Base-by-base conservation (phyloP, 2,113 vertebrate genomes). In the Grammomys dolichurus region DNA sequence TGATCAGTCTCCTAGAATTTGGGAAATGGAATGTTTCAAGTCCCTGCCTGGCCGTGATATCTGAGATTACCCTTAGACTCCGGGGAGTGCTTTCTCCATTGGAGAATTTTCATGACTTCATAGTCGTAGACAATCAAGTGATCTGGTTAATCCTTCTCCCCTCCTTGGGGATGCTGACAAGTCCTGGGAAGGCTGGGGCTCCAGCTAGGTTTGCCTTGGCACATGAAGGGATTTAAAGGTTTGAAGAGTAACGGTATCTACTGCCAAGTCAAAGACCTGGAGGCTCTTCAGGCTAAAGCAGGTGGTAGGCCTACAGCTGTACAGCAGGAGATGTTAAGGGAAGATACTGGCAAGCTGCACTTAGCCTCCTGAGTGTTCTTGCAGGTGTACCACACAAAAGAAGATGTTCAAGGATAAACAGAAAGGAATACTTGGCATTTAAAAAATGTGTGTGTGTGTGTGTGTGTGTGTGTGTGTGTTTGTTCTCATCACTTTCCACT, bases 211-310 rank as follows among this genome's bases (percentile, higher is more conserved):
- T 87, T 97, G 97, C 80, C 92, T 72, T 1, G 14, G 91, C 97
- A 67, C 48, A 95, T 46, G 16, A 95, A 43, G 54, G 54, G 80
- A 97, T 76, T 85, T 77, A 48, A 87, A 58, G 67, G 58, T 65
- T 97, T 97, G 46, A 11, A 95, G 92, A 95, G 40, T 72, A 58
- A 96, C 92, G 93, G 85, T 80, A 54, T 75, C 86, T 89, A 75
- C 51, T 84, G 97, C 89, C 91, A 93, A 96, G 84, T 76, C 76
- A 26, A 43, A 97, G 92, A 78, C 95, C 95, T 69, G 46, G 89
- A 96, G 92, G 94, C 96, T 91, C 85, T 97, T 92, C 87, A 1
- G 0, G 95, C 63, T 95, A 63, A 94, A 95, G 92, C 94, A 96
- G 78, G 96, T 96, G 95, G 95, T 75, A 63, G 14, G 78, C 58